Conservation (phyloP, 2,113 vertebrate species). For the Cryptotis parvus region DNA sequence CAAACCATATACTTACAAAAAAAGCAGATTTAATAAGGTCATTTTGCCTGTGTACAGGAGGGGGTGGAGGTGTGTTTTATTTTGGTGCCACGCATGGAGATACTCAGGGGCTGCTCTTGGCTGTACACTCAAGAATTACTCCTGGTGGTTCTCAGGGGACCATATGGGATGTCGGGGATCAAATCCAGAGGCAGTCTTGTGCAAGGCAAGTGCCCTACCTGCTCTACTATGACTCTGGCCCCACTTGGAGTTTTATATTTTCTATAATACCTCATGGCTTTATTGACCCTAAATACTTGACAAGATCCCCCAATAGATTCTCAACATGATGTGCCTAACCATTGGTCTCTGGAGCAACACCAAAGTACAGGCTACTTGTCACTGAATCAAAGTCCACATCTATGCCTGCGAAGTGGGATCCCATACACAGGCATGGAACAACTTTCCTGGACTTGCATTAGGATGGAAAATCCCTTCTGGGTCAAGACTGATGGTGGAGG, state of each 20-base stretch:
- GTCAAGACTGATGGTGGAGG: not conserved
- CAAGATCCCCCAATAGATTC: too few species aligned
- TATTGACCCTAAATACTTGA: too few species aligned
- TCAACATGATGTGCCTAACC: too few species aligned
- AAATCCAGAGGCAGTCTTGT: too few species aligned
- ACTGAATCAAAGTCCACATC: not conserved
- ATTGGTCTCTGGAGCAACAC: not conserved
- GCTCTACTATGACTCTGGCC: too few species aligned
- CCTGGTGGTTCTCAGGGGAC: too few species aligned
- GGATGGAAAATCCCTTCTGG: not conserved
- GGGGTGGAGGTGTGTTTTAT: too few species aligned
- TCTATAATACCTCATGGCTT: not conserved
- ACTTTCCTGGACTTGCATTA: not conserved
- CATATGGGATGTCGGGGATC: too few species aligned
- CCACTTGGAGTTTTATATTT: constrained; percentile 1
- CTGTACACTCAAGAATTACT: too few species aligned
- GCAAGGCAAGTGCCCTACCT: too few species aligned
- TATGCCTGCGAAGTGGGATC: not conserved
- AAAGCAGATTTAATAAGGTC: constrained; percentile 14
- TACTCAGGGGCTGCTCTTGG: too few species aligned
- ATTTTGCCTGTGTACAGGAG: not conserved
- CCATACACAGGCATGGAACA: not conserved
- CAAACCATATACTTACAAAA: not conserved
- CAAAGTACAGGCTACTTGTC: not conserved
- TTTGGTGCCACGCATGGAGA: too few species aligned